Evolutionary conservation across 2,113 vertebrate species (phyloP), one percentile per base, ranked within the genome.

Genomic region (Plestiodon gilberti): DNA sequence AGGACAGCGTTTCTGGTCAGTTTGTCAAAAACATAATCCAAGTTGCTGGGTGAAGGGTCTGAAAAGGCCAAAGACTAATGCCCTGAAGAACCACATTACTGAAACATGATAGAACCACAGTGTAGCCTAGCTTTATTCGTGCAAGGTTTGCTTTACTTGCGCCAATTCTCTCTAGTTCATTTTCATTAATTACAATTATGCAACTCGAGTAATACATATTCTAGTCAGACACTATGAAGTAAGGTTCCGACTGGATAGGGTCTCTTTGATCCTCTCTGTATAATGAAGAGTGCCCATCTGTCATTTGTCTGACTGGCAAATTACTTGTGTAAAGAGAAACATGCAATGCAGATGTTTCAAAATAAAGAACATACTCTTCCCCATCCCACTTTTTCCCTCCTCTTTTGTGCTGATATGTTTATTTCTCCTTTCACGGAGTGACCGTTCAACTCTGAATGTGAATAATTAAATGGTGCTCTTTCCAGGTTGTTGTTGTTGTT

Each of bases 251-350:
- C 17, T 67, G 43, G 67, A 65, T 20, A 38, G 14, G 18, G 28
- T 59, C 20, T 43, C 48, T 85, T 71, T 70, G 64, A 71, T 71
- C 62, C 14, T 77, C 65, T 71, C 48, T 17, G 17, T 59, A n/a
- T 40, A 79, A 79, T 61, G 28, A n/a, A 33, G 18, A 78, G 71
- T 77, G 83, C 67, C 74, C 83, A 84, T 78, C 74, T 84, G 83
- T 43, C n/a, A 77, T 65, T 57, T 70, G 76, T 59, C 76, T 71
- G 25, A 69, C 48, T 77, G 57, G 35, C 57, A 62, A 83, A 75
- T 14, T 75, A n/a, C 48, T 59, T 33, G 7, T 11, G 33, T 71
- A 61, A 40, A 69, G 33, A 43, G 52, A 79, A 30, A 57, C 20
- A 70, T 3, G 1, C 67, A 57, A n/a, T 59, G 57, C 48, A 70